Percentiles rank a stretch among this genome's conserved stretches.
phyloP scores from a whole-genome alignment of 2,888 invertebrate genomes.

The Melolontha melolontha region DNA sequence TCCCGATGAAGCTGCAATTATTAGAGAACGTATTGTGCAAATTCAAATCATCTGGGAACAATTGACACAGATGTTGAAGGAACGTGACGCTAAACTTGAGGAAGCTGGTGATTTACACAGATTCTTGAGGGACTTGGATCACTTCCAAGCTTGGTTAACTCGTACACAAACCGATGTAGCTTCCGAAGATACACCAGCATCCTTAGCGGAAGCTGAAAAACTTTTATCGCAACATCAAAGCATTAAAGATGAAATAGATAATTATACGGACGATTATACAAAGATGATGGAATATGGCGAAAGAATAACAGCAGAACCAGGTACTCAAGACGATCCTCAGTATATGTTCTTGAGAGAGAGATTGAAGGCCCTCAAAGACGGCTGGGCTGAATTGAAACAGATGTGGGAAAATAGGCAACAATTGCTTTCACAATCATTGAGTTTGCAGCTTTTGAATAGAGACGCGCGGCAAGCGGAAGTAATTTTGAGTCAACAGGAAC shows the following conservation, averaged over 20 bases:
- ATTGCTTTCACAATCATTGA: constrained; percentile 92
- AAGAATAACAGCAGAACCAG: constrained; percentile 88
- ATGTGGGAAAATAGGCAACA: constrained; percentile 99
- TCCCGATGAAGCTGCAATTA: constrained; percentile 92
- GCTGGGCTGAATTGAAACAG: constrained; percentile 98
- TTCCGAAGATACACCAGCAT: constrained; percentile 94
- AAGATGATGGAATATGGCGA: constrained; percentile 99
- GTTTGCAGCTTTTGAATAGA: constrained; percentile 94
- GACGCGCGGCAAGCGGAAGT: constrained; percentile 99
- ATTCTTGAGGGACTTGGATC: constrained; percentile 97
- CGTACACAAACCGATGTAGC: constrained; percentile 99
- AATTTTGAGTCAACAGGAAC: constrained; percentile 97
- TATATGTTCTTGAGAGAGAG: constrained; percentile 99
- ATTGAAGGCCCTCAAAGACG: constrained; percentile 96
- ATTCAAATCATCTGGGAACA: constrained; percentile 95
- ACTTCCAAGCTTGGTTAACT: constrained; percentile 94
- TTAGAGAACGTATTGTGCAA: constrained; percentile 89
- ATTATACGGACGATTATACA: constrained; percentile 97
- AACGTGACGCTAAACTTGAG: constrained; percentile 97
- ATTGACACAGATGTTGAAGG: constrained; percentile 94
- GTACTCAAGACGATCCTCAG: constrained; percentile 95
- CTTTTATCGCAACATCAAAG: constrained; percentile 97
- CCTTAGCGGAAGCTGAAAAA: constrained; percentile 96
- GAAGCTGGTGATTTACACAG: constrained; percentile 99
- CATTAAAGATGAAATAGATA: constrained; percentile 99